phyloP scores from a whole-genome alignment of 1,140 invertebrate species.

The Aphis craccivora region DNA sequence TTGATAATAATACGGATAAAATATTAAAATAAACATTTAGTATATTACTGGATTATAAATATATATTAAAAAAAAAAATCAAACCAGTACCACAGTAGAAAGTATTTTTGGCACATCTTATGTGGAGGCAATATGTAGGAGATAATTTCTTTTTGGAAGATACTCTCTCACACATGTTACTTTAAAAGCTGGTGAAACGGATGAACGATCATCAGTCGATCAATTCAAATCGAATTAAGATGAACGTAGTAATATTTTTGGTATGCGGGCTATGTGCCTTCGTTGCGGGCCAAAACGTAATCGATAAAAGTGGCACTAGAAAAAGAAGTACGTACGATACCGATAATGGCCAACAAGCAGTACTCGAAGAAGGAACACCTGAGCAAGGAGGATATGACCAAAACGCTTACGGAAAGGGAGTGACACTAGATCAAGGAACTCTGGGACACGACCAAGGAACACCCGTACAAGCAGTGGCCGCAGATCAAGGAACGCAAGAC shows the following conservation, averaged over 20 bases:
- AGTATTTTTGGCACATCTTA: slow-evolving; percentile 68
- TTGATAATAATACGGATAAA: not conserved
- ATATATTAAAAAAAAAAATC: slow-evolving; percentile 25
- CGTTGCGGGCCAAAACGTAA: not conserved
- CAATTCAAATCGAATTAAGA: not conserved
- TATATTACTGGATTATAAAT: not conserved
- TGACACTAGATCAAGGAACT: not conserved
- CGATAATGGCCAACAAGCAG: not conserved
- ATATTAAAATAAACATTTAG: not conserved
- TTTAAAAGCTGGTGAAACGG: not conserved
- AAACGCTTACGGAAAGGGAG: not conserved
- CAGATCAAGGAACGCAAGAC: not conserved
- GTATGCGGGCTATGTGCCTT: not conserved
- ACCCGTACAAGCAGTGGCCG: no score
- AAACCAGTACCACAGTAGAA: slow-evolving; percentile 60
- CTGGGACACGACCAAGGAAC: no score
- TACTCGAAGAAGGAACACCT: not conserved
- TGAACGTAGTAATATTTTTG: not conserved
- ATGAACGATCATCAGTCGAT: not conserved
- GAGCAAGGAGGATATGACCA: not conserved
- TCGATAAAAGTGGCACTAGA: not conserved
- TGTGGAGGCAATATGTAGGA: slow-evolving; percentile 61
- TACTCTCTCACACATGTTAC: not conserved
- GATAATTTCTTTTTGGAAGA: slow-evolving; percentile 19
- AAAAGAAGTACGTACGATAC: not conserved